A percentile compares a stretch with the other conserved stretches of the same genome.
These are phyloP conservation scores for Allophyes oxyacanthae DNA, from an alignment of 2,888 invertebrate genomes.

Conservation along the genomic window DNA sequence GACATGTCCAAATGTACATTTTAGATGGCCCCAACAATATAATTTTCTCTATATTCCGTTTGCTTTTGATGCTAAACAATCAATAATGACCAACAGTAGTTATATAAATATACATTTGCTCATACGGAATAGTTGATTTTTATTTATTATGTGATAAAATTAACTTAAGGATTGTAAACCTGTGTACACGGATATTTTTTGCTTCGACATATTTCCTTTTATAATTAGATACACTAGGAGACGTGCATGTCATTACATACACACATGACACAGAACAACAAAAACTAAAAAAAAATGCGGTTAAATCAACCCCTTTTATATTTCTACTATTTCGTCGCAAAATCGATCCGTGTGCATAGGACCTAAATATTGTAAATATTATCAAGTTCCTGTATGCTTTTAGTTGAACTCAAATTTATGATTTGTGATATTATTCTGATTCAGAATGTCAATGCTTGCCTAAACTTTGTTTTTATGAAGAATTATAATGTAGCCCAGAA, in stretches of 20 bases:
- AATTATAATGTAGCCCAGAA: slow-evolving; percentile 78
- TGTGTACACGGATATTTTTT: slow-evolving; percentile 25
- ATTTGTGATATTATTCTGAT: slow-evolving; percentile 65
- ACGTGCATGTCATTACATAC: no score
- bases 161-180: slow-evolving; percentile 51
- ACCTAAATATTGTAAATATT: slow-evolving; percentile 64
- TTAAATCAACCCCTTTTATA: not conserved
- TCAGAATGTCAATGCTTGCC: slow-evolving; percentile 81
- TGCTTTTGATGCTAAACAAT: slow-evolving; percentile 56
- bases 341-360: slow-evolving; percentile 29
- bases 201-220: not conserved
- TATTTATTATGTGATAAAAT: slow-evolving; percentile 81
- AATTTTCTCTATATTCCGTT: slow-evolving; percentile 25
- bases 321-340: slow-evolving; percentile 31
- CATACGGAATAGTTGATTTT: slow-evolving; percentile 82
- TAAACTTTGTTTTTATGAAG: slow-evolving; percentile 72
- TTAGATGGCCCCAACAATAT: slow-evolving; percentile 17
- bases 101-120: slow-evolving; percentile 80
- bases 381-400: slow-evolving; percentile 64
- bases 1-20: not conserved
- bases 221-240: not conserved
- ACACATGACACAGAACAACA: no score
- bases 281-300: no score
- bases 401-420: slow-evolving; percentile 62
- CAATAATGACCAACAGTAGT: slow-evolving; percentile 84